Base-by-base conservation (phyloP, 2,888 invertebrate species). In the Amaurobius ferox region DNA sequence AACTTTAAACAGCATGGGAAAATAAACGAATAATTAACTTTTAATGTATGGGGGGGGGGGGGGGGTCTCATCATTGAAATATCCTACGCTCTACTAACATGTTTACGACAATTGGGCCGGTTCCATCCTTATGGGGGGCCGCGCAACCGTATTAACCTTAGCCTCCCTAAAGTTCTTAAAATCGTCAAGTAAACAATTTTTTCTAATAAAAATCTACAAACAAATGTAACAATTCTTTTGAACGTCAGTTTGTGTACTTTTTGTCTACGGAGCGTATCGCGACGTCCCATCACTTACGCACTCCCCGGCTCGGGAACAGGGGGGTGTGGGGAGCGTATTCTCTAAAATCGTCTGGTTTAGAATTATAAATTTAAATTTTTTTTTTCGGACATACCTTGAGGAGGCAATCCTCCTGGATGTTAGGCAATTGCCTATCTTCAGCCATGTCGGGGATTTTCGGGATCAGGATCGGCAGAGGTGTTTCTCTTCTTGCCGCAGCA, bases 331-430 rank as follows among this genome's bases (percentile, higher is more conserved):
- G 78, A 19, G 5, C 16, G 6, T 26, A 35, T n/a, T n/a, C n/a
- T 5, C 35, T 35, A 35, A 35, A 9, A 35, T 9, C 5, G 35
- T 9, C 6, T 7, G 35, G 9, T 35, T 35, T 35, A 9, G 5
- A 35, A 35, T 9, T n/a, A n/a, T n/a, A n/a, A n/a, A n/a, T n/a
- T n/a, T n/a, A 9, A 35, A 35, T 35, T 35, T 35, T 35, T 35
- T 9, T 44, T 13, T 62, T 13, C 3, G 26, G 3, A 72, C 73
- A 29, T 40, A 86, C 86, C 86, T 86, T 86, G 74, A 86, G 79
- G 67, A 86, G 79, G 28, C 86, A 86, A 19, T 86, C 86, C 76
- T 86, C 86, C 62, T 86, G 86, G 26, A 86, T 86, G 66, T 86
- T 86, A 29, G 86, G 86, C 79, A 86, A 40, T 64, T 79, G 86